Conservation (phyloP, 64 coral and sea anemone genomes). For the Actinia tenebrosa region DNA sequence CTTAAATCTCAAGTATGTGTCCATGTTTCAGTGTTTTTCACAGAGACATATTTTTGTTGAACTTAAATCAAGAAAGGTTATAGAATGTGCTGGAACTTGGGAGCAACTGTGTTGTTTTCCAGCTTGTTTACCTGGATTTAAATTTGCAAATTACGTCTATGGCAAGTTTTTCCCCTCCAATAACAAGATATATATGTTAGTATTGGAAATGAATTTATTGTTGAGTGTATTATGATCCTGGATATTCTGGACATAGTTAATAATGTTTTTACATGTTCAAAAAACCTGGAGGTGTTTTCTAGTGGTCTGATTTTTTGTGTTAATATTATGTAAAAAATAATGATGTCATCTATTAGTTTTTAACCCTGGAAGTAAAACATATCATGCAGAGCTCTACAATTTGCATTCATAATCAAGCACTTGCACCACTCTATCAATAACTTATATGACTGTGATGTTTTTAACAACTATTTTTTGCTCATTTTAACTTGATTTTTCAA, state of each 20-base stretch:
- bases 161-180: neutral
- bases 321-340: neutral
- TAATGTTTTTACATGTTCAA: neutral
- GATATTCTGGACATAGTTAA: neutral
- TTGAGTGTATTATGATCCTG: neutral
- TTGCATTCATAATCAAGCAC: neutral
- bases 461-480: neutral
- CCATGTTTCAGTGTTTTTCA: constrained; percentile 6
- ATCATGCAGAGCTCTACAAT: neutral
- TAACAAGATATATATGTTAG: neutral
- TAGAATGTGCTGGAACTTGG: constrained; percentile 9
- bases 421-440: neutral
- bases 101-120: neutral
- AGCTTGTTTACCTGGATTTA: neutral
- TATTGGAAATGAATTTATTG: neutral
- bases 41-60: neutral
- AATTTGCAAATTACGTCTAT: neutral
- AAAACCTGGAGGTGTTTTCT: neutral
- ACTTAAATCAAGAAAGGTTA: neutral
- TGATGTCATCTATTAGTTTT: neutral
- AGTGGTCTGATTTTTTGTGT: neutral
- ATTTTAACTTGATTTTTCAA: neutral
- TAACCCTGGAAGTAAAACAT: too few species aligned
- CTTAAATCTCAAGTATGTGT: constrained; percentile 21
- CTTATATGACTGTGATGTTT: neutral